Conservation (phyloP, 2,113 vertebrate genomes). For the Notothenia rossii region DNA sequence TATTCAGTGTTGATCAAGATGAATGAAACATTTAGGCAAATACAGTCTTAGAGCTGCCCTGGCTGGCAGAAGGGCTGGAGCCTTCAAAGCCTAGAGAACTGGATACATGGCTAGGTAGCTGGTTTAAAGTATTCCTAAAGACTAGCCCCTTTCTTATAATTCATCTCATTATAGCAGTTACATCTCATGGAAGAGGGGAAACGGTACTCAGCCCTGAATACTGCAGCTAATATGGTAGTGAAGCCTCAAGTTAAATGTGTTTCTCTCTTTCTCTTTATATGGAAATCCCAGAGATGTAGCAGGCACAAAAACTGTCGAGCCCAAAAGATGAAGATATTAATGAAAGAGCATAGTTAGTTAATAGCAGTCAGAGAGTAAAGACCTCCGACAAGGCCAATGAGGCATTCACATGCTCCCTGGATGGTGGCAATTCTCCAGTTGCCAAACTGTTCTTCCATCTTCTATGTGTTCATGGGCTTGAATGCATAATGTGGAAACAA, state of each 20-base stretch:
- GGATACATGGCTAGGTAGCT: conserved; percentile 43
- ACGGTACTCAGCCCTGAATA: conserved; percentile 34
- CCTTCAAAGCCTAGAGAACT: conserved; percentile 58
- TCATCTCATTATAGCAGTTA: conserved; percentile 70
- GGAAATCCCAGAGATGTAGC: neutral
- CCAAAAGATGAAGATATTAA: neutral
- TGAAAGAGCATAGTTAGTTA: neutral
- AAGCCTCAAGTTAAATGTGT: conserved; percentile 2
- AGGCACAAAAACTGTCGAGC: neutral
- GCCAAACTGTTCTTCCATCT: no score
- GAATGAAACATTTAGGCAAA: conserved; percentile 53
- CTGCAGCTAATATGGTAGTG: neutral
- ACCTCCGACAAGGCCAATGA: no score
- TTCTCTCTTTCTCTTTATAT: conserved; percentile 21
- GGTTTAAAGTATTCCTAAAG: conserved; percentile 60
- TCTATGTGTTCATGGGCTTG: no score
- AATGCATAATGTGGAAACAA: no score
- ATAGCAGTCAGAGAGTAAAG: no score
- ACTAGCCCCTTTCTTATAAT: conserved; percentile 61
- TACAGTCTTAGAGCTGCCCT: conserved; percentile 28
- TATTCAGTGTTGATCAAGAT: conserved; percentile 44
- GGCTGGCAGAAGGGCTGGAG: conserved; percentile 53
- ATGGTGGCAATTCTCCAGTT: no score
- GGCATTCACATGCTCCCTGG: no score
- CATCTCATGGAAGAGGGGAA: conserved; percentile 40